Evolutionary conservation across 2,797 vertebrate species (phyloP), one percentile per base, ranked within the genome.

Genomic region (Astyanax mexicanus): DNA sequence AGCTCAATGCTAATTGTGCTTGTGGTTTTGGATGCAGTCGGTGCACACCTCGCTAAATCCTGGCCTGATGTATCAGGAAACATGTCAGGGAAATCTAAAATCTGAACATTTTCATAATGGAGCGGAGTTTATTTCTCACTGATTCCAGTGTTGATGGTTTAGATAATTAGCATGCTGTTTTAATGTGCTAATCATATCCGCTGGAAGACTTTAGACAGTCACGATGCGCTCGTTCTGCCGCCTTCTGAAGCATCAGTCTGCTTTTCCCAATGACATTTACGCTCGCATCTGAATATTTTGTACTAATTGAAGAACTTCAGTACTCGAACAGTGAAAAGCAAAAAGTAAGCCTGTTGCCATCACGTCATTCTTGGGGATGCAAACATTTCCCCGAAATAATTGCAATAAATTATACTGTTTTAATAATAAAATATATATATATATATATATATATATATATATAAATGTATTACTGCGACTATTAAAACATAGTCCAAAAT

Each of bases 251-350:
- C 25, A 13, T 21, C 17, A 51, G 17, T n/a, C 51, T 69, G 15
- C n/a, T 51, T 61, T 32, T 54, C 47, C 65, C 27, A 15, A 9
- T 35, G 42, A 61, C 47, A 42, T 60, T 78, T 69, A 40, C 17
- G 29, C 57, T 51, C 60, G 25, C 8, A 40, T 73, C 72, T 35
- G 23, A 75, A 54, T 55, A 67, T 78, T 67, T 61, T 47, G 66
- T 17, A 12, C 60, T 70, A 77, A 71, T 65, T 45, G 58, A 45
- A 49, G 51, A n/a, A 5, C 29, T 32, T 32, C 29, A n/a, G n/a
- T n/a, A n/a, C n/a, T n/a, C n/a, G n/a, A n/a, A n/a, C n/a, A n/a
- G n/a, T n/a, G n/a, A n/a, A n/a, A n/a, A n/a, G n/a, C n/a, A n/a
- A n/a, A n/a, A n/a, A n/a, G n/a, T n/a, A n/a, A n/a, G n/a, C n/a